Base-by-base conservation (phyloP, 1,140 invertebrate species). In the Hetaerina americana region DNA sequence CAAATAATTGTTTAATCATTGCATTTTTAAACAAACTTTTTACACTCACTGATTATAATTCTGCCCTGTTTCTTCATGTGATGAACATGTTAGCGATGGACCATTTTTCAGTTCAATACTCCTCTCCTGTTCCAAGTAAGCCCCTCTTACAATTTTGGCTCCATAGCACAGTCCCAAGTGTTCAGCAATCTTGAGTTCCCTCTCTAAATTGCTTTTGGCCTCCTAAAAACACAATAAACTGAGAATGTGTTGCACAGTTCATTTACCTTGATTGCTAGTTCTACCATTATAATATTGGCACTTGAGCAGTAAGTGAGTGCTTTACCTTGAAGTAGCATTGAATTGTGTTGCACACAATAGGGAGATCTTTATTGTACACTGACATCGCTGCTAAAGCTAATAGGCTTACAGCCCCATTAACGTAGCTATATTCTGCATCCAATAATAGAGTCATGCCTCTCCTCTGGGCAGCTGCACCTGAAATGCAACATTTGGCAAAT, bases 91-190 rank as follows among this genome's bases (percentile, higher is more conserved):
- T 5, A 15, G 12, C 1, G 10, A 15, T 3, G 15, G 10, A 57
- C 1, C 15, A 5, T 10, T n/a, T 57, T 57, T 28, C 18, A 26
- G 5, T 22, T 26, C 72, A 6, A 71, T 18, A 71, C 66, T 77
- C 76, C 66, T 74, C 31, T 73, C 72, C 28, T 66, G 72, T 26
- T 88, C 85, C 73, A 82, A 76, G 76, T 82, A 82, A 3, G 81
- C 81, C 26, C 81, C 81, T 24, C 81, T 75, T 0, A 82, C 81
- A 25, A 82, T 72, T 76, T 82, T 82, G 5, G 75, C 79, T 24
- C 77, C 79, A 75, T 80, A 81, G 69, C 76, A 78, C 12, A 78
- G 75, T 22, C 76, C 76, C 15, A 81, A 73, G 15, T 67, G 26
- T 28, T 75, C 68, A 1, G 70, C 71, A 5, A 78, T 71, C 6